Conservation (phyloP, 2,888 invertebrate genomes). For the Watsonalla cultraria region DNA sequence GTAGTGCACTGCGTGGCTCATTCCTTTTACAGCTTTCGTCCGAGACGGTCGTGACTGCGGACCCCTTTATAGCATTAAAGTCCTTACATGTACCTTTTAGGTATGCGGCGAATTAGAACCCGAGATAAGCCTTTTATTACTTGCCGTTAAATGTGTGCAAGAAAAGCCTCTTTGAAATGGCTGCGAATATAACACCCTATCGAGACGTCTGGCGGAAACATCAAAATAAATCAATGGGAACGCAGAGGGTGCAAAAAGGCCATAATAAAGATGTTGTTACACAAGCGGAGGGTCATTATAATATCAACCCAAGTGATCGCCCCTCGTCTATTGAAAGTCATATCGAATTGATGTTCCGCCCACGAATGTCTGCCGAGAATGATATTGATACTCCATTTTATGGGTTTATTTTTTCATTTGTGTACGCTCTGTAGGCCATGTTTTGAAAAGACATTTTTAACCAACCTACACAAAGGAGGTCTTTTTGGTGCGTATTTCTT, state of each 20-base stretch:
- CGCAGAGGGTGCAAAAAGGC: slow-evolving; percentile 25
- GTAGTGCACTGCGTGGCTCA: slow-evolving; percentile 44
- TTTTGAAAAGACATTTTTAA: too few species aligned
- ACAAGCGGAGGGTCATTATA: slow-evolving; percentile 48
- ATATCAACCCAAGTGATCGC: slow-evolving; percentile 39
- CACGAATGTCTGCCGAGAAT: slow-evolving; percentile 25
- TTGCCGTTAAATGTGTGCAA: too few species aligned
- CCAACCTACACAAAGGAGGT: too few species aligned
- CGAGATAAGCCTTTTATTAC: not conserved
- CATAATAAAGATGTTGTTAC: slow-evolving; percentile 46
- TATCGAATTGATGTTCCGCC: slow-evolving; percentile 43
- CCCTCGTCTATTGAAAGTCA: slow-evolving; percentile 40
- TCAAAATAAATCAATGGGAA: slow-evolving; percentile 26
- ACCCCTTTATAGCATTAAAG: slow-evolving; percentile 29
- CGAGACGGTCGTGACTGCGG: slow-evolving; percentile 31
- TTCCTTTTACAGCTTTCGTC: slow-evolving; percentile 40
- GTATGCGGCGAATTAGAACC: not conserved
- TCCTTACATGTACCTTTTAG: not conserved
- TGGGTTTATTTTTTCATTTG: slow-evolving; percentile 32
- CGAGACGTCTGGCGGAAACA: not conserved
- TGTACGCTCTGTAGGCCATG: not conserved
- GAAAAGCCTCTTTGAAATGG: not conserved
- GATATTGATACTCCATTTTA: slow-evolving; percentile 23
- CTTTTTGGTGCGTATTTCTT: too few species aligned
- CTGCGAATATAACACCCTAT: not conserved